These are phyloP conservation scores for Sebastes nivosus DNA, from an alignment of 2,797 vertebrate genomes.

Conservation along the genomic window DNA sequence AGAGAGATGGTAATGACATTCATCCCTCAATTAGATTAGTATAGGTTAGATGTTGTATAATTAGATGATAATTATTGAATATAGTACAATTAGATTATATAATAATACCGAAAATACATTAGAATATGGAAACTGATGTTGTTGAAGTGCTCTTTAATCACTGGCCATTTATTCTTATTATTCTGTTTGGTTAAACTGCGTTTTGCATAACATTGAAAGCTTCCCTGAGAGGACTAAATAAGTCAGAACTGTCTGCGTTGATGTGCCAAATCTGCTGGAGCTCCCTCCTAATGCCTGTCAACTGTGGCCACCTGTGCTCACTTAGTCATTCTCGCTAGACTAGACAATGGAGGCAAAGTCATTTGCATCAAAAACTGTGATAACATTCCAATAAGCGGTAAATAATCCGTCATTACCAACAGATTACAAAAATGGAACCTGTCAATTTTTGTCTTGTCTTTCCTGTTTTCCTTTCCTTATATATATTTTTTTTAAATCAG, in stretches of 20 bases:
- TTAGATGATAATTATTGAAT: neutral
- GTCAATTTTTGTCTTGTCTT: neutral
- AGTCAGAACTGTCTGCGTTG: neutral
- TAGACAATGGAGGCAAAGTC: neutral
- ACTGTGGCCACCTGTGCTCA: slow-evolving; percentile 20
- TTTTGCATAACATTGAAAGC: slow-evolving; percentile 1
- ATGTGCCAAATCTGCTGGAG: slow-evolving; percentile 1
- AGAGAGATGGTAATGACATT: neutral
- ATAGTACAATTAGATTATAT: neutral
- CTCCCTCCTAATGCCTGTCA: slow-evolving; percentile 8
- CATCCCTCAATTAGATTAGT: neutral
- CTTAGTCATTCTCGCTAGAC: slow-evolving; percentile 9
- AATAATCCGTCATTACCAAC: neutral
- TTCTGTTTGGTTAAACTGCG: neutral
- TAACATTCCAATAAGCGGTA: neutral
- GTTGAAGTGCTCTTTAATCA: neutral
- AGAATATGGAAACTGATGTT: neutral
- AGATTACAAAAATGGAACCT: neutral
- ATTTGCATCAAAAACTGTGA: slow-evolving; percentile 11
- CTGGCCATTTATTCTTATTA: neutral
- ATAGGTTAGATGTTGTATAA: neutral
- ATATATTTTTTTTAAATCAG: neutral
- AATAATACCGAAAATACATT: neutral
- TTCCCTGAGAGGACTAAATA: neutral
- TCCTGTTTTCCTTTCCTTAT: neutral